Evolutionary conservation across 2,888 invertebrate species (phyloP), one percentile per base, ranked within the genome.

Genomic region (Lacanobia oleracea): DNA sequence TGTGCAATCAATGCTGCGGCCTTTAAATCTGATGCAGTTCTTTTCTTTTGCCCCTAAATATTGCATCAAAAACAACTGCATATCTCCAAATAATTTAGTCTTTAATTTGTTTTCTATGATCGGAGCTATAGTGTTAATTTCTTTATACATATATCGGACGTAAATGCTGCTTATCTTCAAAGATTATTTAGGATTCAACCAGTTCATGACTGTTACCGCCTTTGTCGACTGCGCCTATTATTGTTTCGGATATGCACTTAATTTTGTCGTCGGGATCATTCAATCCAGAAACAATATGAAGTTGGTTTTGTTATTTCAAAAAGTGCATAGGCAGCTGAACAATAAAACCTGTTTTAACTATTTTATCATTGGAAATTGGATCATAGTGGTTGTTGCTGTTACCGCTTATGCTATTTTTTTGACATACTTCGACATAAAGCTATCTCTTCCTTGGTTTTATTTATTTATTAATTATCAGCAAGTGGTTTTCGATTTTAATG

Each of bases 221-320:
- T 21, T 64, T 16, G 2, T 4, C 9, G 72, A 73, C n/a, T 56
- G 56, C 7, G 16, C 40, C 1, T 65, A 21, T 43, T 74, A 64
- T 9, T 27, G 40, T 8, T 64, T 57, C 9, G 65, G 74, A 3
- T 65, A 73, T 9, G 23, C 7, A 18, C 23, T 64, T 4, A 74
- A 65, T 37, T 57, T 56, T 16, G 9, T 27, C n/a, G 50, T 65
- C n/a, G 23, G 48, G 1, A n/a, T 50, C n/a, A 50, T 51, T 57
- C 48, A 74, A 50, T 33, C 43, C 1, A 45, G 57, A 33, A 57
- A 37, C 9, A 65, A 57, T 48, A 23, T 65, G 4, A 63, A 57
- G 14, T 65, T 74, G 23, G n/a, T 73, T 1, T 43, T 73, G 10
- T 16, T 50, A 2, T 74, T 73, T 51, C 72, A 73, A 74, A 74